Base-by-base conservation (phyloP, 2,888 invertebrate species). In the Kuschelorhynchus macadamiae region DNA sequence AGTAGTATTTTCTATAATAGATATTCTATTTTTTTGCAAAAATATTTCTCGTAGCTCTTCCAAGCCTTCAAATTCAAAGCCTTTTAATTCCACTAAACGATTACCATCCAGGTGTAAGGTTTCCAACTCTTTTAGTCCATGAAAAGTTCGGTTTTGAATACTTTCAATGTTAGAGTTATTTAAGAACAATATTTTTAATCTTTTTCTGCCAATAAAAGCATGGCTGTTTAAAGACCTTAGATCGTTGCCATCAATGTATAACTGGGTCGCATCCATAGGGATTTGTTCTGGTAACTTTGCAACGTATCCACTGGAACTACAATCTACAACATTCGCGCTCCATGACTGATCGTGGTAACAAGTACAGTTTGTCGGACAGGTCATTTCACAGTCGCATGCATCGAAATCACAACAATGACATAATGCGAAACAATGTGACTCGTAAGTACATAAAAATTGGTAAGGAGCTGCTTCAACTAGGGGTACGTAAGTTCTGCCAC, bases 351-450 rank as follows among this genome's bases (percentile, higher is more conserved):
- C 95, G 80, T 94, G 93, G 85, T 93, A 95, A 83, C 95, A 96
- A 60, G 92, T 92, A 84, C 95, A 96, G 80, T 93, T 93, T 61
- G 87, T 88, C 18, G 95, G 95, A 79, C 95, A 96, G 53, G 92
- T 93, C 92, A 94, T 94, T 86, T 95, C 93, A 85, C 95, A 96
- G 84, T 96, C 95, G 82, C 95, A 96, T 32, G 93, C 93, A 79
- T 94, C 94, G 81, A 93, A 96, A 82, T 95, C 94, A 83, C 95
- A 96, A 80, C 95, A 96, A 79, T 94, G 92, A 81, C 95, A 96
- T 71, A 93, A 84, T 3, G 94, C 92, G 81, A 94, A 94, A 83
- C 95, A 96, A 79, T 94, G 93, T 71, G 91, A 89, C 71, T 92
- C 90, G 81, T 95, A 95, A 81, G 91, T 91, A 84, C 94, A 95